phyloP scores from a whole-genome alignment of 2,888 invertebrate genomes.

The Hypercompe scribonia region DNA sequence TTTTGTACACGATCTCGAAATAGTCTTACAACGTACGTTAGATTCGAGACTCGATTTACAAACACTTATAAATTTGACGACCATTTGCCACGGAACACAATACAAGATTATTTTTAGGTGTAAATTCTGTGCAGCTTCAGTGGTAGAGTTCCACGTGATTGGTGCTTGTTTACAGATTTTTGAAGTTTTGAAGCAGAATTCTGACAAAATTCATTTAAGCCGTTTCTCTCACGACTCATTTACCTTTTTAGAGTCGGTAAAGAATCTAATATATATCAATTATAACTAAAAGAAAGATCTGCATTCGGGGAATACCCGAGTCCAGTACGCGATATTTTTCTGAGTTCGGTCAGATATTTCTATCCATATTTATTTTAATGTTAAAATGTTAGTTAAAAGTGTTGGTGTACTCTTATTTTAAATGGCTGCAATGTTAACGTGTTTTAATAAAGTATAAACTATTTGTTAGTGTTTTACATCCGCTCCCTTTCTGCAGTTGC shows the following conservation, averaged over 20 bases:
- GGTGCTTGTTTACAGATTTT: too few relatives aligned
- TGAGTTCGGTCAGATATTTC: background rate
- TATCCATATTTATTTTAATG: background rate
- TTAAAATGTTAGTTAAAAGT: background rate
- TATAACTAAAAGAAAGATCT: background rate
- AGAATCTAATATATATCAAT: too few relatives aligned
- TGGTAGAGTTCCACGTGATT: background rate
- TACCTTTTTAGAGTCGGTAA: too few relatives aligned
- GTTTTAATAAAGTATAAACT: conserved; percentile 7
- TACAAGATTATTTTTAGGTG: background rate
- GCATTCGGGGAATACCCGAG: background rate
- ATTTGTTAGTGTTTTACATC: conserved; percentile 11
- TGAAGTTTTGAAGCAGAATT: too few relatives aligned
- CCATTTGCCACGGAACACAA: background rate
- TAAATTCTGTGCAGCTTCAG: background rate
- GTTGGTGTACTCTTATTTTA: background rate
- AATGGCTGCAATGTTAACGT: background rate
- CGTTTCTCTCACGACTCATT: too few relatives aligned
- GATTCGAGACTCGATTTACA: conserved; percentile 1
- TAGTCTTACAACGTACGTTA: conserved; percentile 11
- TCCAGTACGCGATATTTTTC: background rate
- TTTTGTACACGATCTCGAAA: conserved; percentile 29
- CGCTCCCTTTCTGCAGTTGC: conserved; percentile 10
- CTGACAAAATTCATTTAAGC: too few relatives aligned
- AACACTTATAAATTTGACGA: conserved; percentile 4